These are phyloP conservation scores for Drosophila kanekoi DNA, from an alignment of 2,888 invertebrate genomes.

Conservation along the genomic window DNA sequence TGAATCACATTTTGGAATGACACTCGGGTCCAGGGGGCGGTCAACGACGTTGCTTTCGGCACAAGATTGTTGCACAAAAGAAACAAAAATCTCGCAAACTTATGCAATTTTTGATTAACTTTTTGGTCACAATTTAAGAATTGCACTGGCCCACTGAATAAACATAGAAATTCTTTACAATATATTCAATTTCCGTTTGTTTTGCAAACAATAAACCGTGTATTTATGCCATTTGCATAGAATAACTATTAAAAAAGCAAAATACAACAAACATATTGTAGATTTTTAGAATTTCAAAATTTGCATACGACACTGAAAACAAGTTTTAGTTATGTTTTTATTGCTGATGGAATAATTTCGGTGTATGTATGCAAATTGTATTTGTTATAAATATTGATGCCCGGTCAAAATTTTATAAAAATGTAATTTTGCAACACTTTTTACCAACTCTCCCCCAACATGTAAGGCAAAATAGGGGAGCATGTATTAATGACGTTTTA, in stretches of 20 bases:
- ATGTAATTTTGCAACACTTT: constrained; percentile 6
- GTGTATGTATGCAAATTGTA: constrained; percentile 13
- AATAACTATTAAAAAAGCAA: constrained; percentile 47
- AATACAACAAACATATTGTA: constrained; percentile 24
- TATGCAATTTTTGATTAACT: no score
- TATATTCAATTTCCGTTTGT: constrained; percentile 56
- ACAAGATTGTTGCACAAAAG: background rate
- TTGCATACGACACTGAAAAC: constrained; percentile 62
- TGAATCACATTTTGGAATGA: constrained; percentile 41
- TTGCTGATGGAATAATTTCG: constrained; percentile 28
- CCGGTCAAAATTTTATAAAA: constrained; percentile 11
- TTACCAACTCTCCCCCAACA: constrained; percentile 25
- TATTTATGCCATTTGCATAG: constrained; percentile 58
- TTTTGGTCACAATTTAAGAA: no score
- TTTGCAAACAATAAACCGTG: constrained; percentile 18
- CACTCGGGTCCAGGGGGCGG: constrained; percentile 3
- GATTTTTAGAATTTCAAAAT: constrained; percentile 45
- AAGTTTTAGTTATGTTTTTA: constrained; percentile 40
- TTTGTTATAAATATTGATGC: constrained; percentile 8
- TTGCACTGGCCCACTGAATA: no score
- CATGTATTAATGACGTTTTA: constrained; percentile 18
- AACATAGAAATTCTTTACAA: background rate
- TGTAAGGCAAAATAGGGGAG: background rate
- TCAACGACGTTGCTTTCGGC: constrained; percentile 25
- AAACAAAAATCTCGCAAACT: background rate